A percentile compares a stretch with the other conserved stretches of the same genome.
Conservation (phyloP, 2,113 vertebrate species). For the Strigops habroptila region DNA sequence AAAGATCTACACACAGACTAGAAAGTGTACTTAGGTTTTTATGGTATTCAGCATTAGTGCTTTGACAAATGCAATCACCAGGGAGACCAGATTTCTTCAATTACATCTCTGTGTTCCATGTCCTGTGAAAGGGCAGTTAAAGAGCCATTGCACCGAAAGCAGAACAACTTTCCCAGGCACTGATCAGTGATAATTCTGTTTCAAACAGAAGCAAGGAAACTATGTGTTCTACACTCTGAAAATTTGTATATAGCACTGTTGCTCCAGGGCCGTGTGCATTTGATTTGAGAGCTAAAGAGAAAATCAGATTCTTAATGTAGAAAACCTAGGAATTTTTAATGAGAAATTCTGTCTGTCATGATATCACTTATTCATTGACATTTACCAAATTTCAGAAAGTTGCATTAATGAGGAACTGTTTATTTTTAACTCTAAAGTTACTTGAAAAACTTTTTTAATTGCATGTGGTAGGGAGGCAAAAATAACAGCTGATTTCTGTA, state of each 20-base stretch:
- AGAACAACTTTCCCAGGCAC: not conserved
- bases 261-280: not conserved
- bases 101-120: not conserved
- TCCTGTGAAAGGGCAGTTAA: not conserved
- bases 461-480: not conserved
- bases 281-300: not conserved
- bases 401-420: not conserved
- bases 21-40: not conserved
- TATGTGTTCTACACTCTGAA: fast-evolving
- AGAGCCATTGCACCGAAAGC: not conserved
- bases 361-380: not conserved
- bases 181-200: not conserved
- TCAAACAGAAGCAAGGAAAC: not conserved
- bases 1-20: not conserved
- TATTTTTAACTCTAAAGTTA: not conserved
- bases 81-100: not conserved
- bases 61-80: not conserved
- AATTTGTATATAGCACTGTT: not conserved
- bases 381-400: not conserved
- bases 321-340: not conserved
- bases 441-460: not conserved
- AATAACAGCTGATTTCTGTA: not conserved
- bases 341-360: not conserved
- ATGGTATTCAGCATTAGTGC: not conserved
- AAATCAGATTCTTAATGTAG: not conserved